Percentiles rank a stretch among this genome's conserved stretches.
Conservation (phyloP, 2,888 invertebrate genomes). For the Drosophila sordidula region DNA sequence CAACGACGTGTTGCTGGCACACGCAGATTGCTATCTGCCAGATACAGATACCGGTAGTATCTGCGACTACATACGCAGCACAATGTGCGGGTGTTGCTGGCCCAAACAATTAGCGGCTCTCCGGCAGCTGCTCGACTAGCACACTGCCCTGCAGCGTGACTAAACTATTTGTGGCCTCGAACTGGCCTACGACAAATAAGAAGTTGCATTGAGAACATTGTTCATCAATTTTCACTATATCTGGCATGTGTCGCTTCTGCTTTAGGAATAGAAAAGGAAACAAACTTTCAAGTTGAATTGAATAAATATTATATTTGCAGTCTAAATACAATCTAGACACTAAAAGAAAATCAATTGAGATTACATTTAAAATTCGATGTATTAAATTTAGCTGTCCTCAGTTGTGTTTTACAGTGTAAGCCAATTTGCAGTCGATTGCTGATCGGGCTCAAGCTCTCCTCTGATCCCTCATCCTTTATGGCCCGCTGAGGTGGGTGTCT, state of each 20-base stretch:
- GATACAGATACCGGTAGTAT: conserved; percentile 55
- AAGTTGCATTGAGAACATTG: no score
- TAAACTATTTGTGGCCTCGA: background rate
- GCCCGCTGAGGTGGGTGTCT: conserved; percentile 56
- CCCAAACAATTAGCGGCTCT: conserved; percentile 60
- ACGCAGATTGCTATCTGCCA: conserved; percentile 70
- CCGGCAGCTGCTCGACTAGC: conserved; percentile 15
- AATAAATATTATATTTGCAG: no score
- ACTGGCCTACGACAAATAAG: background rate
- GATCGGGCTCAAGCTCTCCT: conserved; percentile 13
- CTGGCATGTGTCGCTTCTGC: no score
- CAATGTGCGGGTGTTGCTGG: conserved; percentile 73
- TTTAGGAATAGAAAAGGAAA: no score
- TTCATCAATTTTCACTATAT: no score
- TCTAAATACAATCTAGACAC: no score
- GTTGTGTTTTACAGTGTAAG: conserved; percentile 19
- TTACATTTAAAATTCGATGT: no score
- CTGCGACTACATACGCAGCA: conserved; percentile 21
- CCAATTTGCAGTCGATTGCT: conserved; percentile 56
- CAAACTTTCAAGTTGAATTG: no score
- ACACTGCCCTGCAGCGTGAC: conserved; percentile 12
- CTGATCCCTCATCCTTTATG: background rate
- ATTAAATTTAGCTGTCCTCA: background rate
- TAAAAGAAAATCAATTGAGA: no score
- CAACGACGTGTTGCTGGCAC: conserved; percentile 72